These are phyloP conservation scores for Drosophila formosana DNA, from an alignment of 2,888 invertebrate genomes.

Conservation along the genomic window DNA sequence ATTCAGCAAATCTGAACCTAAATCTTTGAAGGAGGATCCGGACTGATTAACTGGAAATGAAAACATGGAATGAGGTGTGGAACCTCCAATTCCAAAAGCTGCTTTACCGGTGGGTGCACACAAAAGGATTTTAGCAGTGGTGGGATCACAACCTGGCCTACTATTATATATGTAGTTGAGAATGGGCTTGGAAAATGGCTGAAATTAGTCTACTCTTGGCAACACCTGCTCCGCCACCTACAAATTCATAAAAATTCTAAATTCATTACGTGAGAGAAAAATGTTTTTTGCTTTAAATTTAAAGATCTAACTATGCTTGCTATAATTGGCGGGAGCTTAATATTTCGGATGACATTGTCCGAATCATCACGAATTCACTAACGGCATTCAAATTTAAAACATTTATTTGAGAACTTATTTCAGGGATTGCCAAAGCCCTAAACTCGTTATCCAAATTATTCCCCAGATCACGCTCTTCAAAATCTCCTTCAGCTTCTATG, in stretches of 20 bases:
- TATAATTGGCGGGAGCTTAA: too few relatives aligned
- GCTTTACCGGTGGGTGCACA: constrained; percentile 17
- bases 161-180: too few relatives aligned
- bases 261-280: neutral
- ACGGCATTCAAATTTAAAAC: too few relatives aligned
- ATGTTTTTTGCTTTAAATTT: neutral
- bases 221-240: neutral
- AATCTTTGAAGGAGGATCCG: neutral
- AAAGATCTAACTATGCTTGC: too few relatives aligned
- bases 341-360: too few relatives aligned
- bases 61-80: constrained; percentile 24
- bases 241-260: constrained; percentile 4
- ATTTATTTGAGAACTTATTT: too few relatives aligned
- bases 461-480: neutral
- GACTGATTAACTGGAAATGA: constrained; percentile 21
- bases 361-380: too few relatives aligned
- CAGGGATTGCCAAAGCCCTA: too few relatives aligned
- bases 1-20: neutral
- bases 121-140: too few relatives aligned
- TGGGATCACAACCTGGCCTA: constrained; percentile 6
- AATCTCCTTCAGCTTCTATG: neutral
- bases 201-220: too few relatives aligned
- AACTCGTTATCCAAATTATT: neutral
- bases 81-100: constrained; percentile 18
- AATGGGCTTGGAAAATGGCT: constrained; percentile 1